Evolutionary conservation across 2,797 vertebrate species (phyloP), one percentile per base, ranked within the genome.

Genomic region (Anguilla marmorata): DNA sequence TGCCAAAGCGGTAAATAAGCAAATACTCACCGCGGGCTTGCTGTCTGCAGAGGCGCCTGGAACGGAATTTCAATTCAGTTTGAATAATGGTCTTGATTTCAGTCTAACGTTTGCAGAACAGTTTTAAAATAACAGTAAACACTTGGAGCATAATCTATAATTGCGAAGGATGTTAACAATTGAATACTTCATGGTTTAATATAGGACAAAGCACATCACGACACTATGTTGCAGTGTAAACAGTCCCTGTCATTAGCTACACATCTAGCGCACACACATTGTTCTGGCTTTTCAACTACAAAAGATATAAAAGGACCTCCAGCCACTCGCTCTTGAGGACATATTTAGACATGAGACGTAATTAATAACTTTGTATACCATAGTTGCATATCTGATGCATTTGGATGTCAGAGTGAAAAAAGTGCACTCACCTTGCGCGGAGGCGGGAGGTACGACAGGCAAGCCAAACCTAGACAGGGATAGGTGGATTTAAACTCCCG

Each of bases 381-480:
- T 60, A 60, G 11, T 19, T 60, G 19, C 19, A 60, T 63, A n/a
- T 11, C 60, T 24, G 21, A 30, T 19, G 30, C 2, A 30, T 72
- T 72, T 72, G 8, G 6, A 30, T 72, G 1, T 11, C n/a, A 72
- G 1, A 5, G 2, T 16, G 12, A 79, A 16, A 79, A 41, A 33
- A 5, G 8, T 0, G 0, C 33, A 88, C 93, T 94, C 93, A 96
- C 96, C 96, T 96, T 89, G 88, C 19, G 89, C 76, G 30, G 89
- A 52, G 0, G 94, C 94, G 16, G 92, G 85, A 19, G 95, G 88
- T 90, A 92, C 90, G 3, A 89, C 89, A 90, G 95, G 91, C 92
- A 96, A 91, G 0, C 96, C 96, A 93, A 97, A 97, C 90, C 96
- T 97, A 90, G 14, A 76, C 5, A 88, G 92, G 91, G 86, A 45